Base-by-base conservation (phyloP, 1,140 invertebrate species). In the Lethrus apterus region DNA sequence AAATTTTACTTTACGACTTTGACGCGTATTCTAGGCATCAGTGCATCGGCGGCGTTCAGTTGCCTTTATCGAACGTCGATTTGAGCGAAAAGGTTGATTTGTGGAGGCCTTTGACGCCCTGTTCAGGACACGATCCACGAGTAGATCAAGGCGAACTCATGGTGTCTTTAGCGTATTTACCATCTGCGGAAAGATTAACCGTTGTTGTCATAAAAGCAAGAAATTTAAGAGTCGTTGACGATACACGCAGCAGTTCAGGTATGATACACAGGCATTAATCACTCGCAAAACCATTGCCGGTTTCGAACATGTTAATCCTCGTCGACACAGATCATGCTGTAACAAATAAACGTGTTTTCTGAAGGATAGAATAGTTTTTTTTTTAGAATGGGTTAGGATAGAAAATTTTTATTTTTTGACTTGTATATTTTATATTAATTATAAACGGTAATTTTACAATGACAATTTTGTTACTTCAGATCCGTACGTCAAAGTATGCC, bases 401-500 rank as follows among this genome's bases (percentile, higher is more conserved):
- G n/a, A n/a, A n/a, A n/a, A n/a, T n/a, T n/a, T n/a, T n/a, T n/a
- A n/a, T n/a, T n/a, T n/a, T n/a, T n/a, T n/a, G n/a, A n/a, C n/a
- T n/a, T n/a, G n/a, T n/a, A n/a, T n/a, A n/a, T n/a, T n/a, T n/a
- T n/a, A n/a, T n/a, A n/a, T n/a, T n/a, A n/a, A n/a, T n/a, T n/a
- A n/a, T n/a, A n/a, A n/a, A n/a, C n/a, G n/a, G n/a, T n/a, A n/a
- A n/a, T n/a, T n/a, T n/a, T n/a, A n/a, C n/a, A 3, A 10, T 19
- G 11, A 26, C 24, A n/a, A 13, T 80, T 7, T 73, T 38, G 9
- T 1, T 34, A 9, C 11, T 55, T 46, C 73, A 65, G 86, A 89
- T 71, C 85, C 88, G 0, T 91, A 88, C 58, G 86, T 93, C 4
- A 91, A 91, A 70, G 84, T 90, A 4, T 81, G 81, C 53, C 70